Evolutionary conservation across 1,140 invertebrate species (phyloP).

Genomic region (Nymphalis io): DNA sequence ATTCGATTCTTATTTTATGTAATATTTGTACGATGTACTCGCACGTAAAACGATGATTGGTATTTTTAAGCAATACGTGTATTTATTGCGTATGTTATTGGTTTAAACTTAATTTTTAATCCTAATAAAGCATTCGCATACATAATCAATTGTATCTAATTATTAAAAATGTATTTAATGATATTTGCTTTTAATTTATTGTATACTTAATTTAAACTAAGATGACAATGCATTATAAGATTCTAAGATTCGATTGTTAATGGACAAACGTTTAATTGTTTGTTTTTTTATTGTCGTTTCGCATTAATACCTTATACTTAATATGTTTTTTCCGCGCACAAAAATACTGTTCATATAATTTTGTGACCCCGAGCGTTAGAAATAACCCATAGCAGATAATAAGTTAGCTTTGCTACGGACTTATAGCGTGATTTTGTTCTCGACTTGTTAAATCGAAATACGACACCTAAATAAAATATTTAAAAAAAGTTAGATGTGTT

Average conservation of each 20-base stretch:
- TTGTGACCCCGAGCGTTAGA: conserved; percentile 32
- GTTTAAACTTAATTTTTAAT: conserved; percentile 2
- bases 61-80: conserved; percentile 6
- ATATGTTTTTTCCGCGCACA: conserved; percentile 50
- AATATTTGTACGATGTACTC: conserved; percentile 1
- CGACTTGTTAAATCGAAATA: conserved; percentile 72
- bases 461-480: conserved; percentile 70
- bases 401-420: conserved; percentile 76
- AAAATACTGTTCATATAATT: conserved; percentile 46
- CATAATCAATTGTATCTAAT: neutral
- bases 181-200: conserved; percentile 13
- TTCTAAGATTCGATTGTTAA: neutral
- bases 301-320: conserved; percentile 17
- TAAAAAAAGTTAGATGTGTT: conserved; percentile 42
- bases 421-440: conserved; percentile 71
- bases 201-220: conserved; percentile 8
- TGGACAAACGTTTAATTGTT: neutral
- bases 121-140: neutral
- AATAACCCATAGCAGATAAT: conserved; percentile 51
- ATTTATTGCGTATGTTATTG: conserved; percentile 9
- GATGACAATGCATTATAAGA: neutral
- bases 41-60: neutral
- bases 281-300: conserved; percentile 4
- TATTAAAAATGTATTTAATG: neutral
- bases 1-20: neutral